These are phyloP conservation scores for Hirtodrosophila histrioides DNA, from an alignment of 2,888 invertebrate genomes.

Conservation along the genomic window DNA sequence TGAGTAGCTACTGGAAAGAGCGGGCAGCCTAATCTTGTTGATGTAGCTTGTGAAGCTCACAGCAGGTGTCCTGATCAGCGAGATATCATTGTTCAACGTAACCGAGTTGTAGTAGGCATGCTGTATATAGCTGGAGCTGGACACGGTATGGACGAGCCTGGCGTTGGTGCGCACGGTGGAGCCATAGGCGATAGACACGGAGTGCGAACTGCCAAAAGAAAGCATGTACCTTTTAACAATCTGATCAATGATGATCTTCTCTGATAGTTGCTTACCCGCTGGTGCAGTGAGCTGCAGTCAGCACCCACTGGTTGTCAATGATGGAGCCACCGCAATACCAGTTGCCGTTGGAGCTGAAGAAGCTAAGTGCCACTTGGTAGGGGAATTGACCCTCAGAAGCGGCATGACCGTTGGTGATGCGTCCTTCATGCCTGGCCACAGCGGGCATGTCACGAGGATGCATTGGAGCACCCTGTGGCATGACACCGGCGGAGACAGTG, in stretches of 20 bases:
- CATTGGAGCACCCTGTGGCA: constrained; percentile 46
- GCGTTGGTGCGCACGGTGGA: constrained; percentile 70
- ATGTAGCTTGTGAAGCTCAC: constrained; percentile 44
- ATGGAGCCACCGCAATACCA: constrained; percentile 80
- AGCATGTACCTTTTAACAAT: background rate
- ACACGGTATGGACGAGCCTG: constrained; percentile 55
- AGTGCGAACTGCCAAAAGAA: constrained; percentile 55
- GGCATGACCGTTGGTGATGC: constrained; percentile 73
- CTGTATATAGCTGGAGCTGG: constrained; percentile 72
- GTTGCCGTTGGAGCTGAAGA: constrained; percentile 50
- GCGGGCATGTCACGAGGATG: constrained; percentile 61
- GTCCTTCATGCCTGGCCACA: constrained; percentile 51
- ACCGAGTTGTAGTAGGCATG: constrained; percentile 80
- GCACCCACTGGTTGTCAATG: constrained; percentile 59
- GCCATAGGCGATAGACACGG: constrained; percentile 66
- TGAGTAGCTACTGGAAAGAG: constrained; percentile 55
- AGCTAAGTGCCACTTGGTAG: constrained; percentile 76
- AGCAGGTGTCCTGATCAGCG: constrained; percentile 65
- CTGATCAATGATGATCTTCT: no score
- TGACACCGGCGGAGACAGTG: constrained; percentile 61
- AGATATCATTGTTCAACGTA: constrained; percentile 73
- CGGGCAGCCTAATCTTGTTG: constrained; percentile 58
- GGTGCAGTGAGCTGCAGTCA: constrained; percentile 81
- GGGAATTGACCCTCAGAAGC: constrained; percentile 69
- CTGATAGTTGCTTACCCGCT: constrained; percentile 54